Base-by-base conservation (phyloP, 2,888 invertebrate genomes). In the Agapetus fuscipes region DNA sequence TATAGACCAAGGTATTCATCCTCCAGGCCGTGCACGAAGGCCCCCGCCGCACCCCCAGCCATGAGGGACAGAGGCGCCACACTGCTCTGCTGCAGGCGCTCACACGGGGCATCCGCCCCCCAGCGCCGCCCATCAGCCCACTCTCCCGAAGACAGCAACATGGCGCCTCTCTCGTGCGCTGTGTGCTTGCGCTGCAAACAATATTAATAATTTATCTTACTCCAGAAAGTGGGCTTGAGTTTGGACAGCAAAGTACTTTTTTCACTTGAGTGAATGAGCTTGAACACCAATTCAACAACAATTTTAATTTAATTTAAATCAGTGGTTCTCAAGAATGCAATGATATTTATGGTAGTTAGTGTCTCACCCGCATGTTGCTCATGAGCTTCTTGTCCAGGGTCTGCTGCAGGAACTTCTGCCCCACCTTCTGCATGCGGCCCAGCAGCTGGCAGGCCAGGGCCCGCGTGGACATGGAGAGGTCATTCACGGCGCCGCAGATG, bases 301-400 rank as follows among this genome's bases (percentile, higher is more conserved):
- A n/a, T n/a, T n/a, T n/a, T n/a, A n/a, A n/a, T n/a, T n/a, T n/a
- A n/a, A n/a, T n/a, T n/a, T n/a, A n/a, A n/a, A n/a, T n/a, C n/a
- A n/a, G n/a, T n/a, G n/a, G n/a, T n/a, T n/a, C n/a, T n/a, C n/a
- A n/a, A n/a, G n/a, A n/a, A n/a, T n/a, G n/a, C n/a, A n/a, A n/a
- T n/a, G n/a, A n/a, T n/a, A n/a, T n/a, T n/a, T n/a, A n/a, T n/a
- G n/a, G n/a, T n/a, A n/a, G n/a, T n/a, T n/a, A n/a, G n/a, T n/a
- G n/a, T n/a, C n/a, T n/a, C n/a, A 87, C 86, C 71, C 86, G 80
- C 81, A 94, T 84, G 56, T 93, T 88, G 34, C 90, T 89, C 91
- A 95, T 94, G 15, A 95, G 75, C 57, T 97, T 97, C 62, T 98
- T 98, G 58, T 98, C 97, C 24, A 98, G 65, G 0, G 97, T 97